phyloP scores from a whole-genome alignment of 2,113 vertebrate genomes.

The Podilymbus podiceps region DNA sequence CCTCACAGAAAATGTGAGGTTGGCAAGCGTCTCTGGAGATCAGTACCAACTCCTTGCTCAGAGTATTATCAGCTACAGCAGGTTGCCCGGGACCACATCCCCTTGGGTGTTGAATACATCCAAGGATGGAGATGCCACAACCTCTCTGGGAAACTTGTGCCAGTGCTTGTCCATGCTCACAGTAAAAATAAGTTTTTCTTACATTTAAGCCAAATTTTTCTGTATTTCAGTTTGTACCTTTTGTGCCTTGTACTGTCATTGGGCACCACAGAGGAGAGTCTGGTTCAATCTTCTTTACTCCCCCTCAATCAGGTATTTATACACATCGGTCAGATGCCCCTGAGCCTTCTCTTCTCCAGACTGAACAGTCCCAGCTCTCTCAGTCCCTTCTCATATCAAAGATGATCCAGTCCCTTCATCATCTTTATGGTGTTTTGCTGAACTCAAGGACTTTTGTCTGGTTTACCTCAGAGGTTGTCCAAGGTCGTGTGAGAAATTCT shows the following conservation, averaged over 20 bases:
- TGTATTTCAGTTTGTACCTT: neutral
- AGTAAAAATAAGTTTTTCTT: neutral
- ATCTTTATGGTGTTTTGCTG: neutral
- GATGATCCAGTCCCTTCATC: neutral
- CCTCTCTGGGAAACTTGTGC: neutral
- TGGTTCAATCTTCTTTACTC: neutral
- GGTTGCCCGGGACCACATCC: accelerated
- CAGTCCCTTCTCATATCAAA: neutral
- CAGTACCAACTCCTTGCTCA: neutral
- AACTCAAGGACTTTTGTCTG: neutral
- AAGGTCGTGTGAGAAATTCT: neutral
- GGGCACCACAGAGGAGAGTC: neutral
- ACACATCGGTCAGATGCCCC: neutral
- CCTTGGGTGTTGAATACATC: neutral
- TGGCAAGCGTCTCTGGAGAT: neutral
- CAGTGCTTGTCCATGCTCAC: neutral
- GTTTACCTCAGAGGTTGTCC: neutral
- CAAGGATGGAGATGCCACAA: neutral
- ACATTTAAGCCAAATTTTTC: neutral
- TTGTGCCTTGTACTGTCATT: neutral
- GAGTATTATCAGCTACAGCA: neutral
- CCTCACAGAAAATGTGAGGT: neutral
- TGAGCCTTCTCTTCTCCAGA: neutral
- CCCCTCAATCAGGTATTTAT: neutral
- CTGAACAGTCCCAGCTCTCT: neutral